Base-by-base conservation (phyloP, 1,140 invertebrate genomes). In the Cotesia chilonis region DNA sequence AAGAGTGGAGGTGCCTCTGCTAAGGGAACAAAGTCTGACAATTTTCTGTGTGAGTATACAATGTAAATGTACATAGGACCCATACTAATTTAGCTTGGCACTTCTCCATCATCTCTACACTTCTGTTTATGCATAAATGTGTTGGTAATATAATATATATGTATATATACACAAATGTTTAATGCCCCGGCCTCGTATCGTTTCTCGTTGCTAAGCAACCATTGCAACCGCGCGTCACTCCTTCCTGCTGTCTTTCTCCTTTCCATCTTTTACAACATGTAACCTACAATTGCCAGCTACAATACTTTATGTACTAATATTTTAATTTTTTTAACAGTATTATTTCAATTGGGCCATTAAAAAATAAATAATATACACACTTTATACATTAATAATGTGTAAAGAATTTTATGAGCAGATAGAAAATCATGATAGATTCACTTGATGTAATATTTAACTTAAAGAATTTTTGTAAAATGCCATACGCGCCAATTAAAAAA, bases 181-280 rank as follows among this genome's bases (percentile, higher is more conserved):
- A 47, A n/a, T 66, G 41, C 38, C 36, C 20, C 60, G 36, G 59
- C 28, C 59, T 60, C 59, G 59, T 60, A 36, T 60, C 61, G 61
- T 41, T 64, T 64, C 61, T 66, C 64, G 64, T 66, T 66, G 64
- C 64, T 52, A 66, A 10, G 64, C 64, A 66, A 66, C 64, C 64
- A 17, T 59, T 59, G 64, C 47, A 38, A 66, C 38, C 41, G 41
- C 38, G 64, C 64, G 64, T 66, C 64, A 14, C 64, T 66, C 60
- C 28, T 63, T 63, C 36, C 60, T 37, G 60, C 35, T 38, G 36
- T 63, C 60, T 63, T 63, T 63, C 64, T 66, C 64, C 47, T 47
- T 66, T 52, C 47, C 64, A 28, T 37, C 6, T 28, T 61, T 61
- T 61, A 17, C 55, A 59, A 17, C 61, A 64, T 64, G 61, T 37